Evolutionary conservation across 1,140 invertebrate species (phyloP), one percentile per base, ranked within the genome.

Genomic region (Monochamus saltuarius): DNA sequence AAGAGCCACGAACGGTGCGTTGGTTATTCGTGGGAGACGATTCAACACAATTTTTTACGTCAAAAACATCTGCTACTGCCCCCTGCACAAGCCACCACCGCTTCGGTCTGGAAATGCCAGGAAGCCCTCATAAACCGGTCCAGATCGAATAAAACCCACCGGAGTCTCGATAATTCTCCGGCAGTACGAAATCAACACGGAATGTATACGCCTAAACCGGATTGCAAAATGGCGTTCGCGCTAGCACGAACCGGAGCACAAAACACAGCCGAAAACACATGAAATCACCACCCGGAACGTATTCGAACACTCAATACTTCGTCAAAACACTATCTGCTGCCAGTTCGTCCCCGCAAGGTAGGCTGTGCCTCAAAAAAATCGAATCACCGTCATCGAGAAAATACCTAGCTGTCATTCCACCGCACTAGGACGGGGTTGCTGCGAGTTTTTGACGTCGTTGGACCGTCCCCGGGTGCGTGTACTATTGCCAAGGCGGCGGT

Each of bases 161-260:
- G 6, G 22, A 6, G 39, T 22, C 40, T 22, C 14, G 37, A 19
- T 36, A 38, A 39, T 39, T 34, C 35, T 22, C 40, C 40, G 45
- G 10, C n/a, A 45, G 9, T 34, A 4, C 54, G 22, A 8, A 22
- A n/a, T 16, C 13, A 53, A 49, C 43, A 38, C 29, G 38, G 19
- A 49, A 49, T 57, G 64, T 66, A 66, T 66, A 66, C 64, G 64
- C 64, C 64, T 66, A 66, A 60, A 62, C 42, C 35, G 39, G 40
- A 42, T 60, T 58, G 49, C 61, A 66, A 66, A 66, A 66, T 66
- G 64, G 64, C 64, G 64, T 63, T 59, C 55, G 11, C 29, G 22
- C 35, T 38, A 38, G 2, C 6, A 36, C 36, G 35, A 53, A 53
- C 22, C 36, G 51, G 16, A 53, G 35, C 54, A 56, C 54, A 34